Percentiles rank a stretch among this genome's conserved stretches.
Conservation (phyloP, 2,113 vertebrate species). For the Physeter macrocephalus region DNA sequence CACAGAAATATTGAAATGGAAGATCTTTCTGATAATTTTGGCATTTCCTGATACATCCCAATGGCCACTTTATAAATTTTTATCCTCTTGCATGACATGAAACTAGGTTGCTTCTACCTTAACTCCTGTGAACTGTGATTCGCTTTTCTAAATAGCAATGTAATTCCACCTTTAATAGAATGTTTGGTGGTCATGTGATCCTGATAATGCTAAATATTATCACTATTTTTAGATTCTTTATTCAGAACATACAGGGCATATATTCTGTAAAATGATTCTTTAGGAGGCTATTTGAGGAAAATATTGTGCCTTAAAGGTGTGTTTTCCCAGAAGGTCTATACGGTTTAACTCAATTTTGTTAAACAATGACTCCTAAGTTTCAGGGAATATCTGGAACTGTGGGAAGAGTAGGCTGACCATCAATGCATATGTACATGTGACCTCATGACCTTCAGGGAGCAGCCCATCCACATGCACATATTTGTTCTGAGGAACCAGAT, state of each 20-base stretch:
- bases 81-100: neutral
- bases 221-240: neutral
- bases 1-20: neutral
- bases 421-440: fast-evolving
- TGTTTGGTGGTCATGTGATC: neutral
- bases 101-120: neutral
- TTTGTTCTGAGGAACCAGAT: neutral
- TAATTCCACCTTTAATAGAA: neutral
- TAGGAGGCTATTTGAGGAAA: neutral
- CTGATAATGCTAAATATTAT: neutral
- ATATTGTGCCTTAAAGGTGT: neutral
- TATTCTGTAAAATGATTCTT: neutral
- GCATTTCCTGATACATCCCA: neutral
- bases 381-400: neutral
- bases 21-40: neutral
- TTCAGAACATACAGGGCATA: too few species aligned
- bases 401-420: neutral
- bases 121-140: neutral
- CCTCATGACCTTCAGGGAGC: neutral
- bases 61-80: neutral
- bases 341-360: neutral
- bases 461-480: fast-evolving
- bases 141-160: neutral
- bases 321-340: neutral
- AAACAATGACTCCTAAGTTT: neutral